These are phyloP conservation scores for Scyliorhinus canicula DNA, from an alignment of 2,797 vertebrate species.

Conservation along the genomic window DNA sequence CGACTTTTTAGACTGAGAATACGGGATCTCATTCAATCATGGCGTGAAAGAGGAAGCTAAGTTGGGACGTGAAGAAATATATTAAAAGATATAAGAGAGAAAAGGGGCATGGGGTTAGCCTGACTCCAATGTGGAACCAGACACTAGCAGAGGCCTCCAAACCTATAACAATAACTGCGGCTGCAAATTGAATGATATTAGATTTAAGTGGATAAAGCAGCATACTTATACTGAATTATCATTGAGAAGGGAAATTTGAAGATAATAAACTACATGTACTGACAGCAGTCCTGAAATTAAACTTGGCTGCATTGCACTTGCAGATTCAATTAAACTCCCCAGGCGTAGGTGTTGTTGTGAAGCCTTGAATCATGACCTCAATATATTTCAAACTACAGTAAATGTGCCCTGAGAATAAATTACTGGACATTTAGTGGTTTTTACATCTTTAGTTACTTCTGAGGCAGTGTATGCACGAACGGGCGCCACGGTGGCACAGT, in stretches of 20 bases:
- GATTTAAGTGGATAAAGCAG: not conserved
- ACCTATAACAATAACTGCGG: not conserved
- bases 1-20: not conserved
- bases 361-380: not conserved
- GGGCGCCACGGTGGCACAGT: too few relatives aligned
- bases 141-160: not conserved
- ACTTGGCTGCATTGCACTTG: not conserved
- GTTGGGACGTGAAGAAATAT: not conserved
- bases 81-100: not conserved
- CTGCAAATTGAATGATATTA: not conserved
- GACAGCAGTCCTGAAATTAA: not conserved
- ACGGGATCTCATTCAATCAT: not conserved
- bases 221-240: not conserved
- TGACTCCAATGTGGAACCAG: not conserved
- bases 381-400: not conserved
- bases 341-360: not conserved
- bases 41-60: not conserved
- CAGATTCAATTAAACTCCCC: not conserved
- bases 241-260: not conserved
- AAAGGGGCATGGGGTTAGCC: not conserved
- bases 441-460: not conserved
- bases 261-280: not conserved
- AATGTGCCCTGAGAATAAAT: not conserved
- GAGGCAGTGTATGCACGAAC: not conserved
- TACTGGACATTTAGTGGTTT: not conserved